A percentile compares a stretch with the other conserved stretches of the same genome.
phyloP scores from a whole-genome alignment of 2,113 vertebrate species.

The Amblyopsis rosae region DNA sequence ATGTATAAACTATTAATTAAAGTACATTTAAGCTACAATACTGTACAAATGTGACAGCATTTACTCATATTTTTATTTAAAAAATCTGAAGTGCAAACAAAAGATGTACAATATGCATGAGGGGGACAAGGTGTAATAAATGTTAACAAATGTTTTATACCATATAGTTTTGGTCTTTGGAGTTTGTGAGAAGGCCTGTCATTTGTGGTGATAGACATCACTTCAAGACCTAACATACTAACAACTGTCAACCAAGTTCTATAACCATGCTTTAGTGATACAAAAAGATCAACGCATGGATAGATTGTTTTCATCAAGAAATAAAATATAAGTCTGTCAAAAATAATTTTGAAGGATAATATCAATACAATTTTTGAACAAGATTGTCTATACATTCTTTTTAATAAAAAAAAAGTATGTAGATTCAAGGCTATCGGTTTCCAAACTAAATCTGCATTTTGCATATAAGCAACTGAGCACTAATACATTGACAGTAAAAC shows the following conservation, averaged over 20 bases:
- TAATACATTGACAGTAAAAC: constrained; percentile 48
- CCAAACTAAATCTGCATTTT: constrained; percentile 71
- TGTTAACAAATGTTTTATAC: neutral
- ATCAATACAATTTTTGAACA: constrained; percentile 53
- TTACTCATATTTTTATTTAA: constrained; percentile 32
- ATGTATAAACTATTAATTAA: constrained; percentile 16
- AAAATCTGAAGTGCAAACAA: constrained; percentile 74
- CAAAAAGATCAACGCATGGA: constrained; percentile 6
- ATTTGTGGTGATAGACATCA: constrained; percentile 52
- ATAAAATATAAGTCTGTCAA: constrained; percentile 24
- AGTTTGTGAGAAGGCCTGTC: constrained; percentile 55
- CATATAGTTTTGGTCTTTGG: constrained; percentile 24
- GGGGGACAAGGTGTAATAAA: neutral
- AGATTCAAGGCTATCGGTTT: constrained; percentile 74
- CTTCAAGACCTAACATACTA: constrained; percentile 55
- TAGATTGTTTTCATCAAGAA: neutral
- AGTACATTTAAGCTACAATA: constrained; percentile 37
- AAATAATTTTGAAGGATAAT: constrained; percentile 39
- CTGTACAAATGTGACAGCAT: constrained; percentile 38
- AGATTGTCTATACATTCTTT: constrained; percentile 82
- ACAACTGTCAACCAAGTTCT: constrained; percentile 36
- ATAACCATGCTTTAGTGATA: constrained; percentile 34
- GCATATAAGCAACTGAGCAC: constrained; percentile 51
- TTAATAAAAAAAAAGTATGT: constrained; percentile 53
- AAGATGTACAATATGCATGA: constrained; percentile 31